These are phyloP conservation scores for Micrastur ruficollis DNA, from an alignment of 2,797 vertebrate genomes.

Conservation along the genomic window DNA sequence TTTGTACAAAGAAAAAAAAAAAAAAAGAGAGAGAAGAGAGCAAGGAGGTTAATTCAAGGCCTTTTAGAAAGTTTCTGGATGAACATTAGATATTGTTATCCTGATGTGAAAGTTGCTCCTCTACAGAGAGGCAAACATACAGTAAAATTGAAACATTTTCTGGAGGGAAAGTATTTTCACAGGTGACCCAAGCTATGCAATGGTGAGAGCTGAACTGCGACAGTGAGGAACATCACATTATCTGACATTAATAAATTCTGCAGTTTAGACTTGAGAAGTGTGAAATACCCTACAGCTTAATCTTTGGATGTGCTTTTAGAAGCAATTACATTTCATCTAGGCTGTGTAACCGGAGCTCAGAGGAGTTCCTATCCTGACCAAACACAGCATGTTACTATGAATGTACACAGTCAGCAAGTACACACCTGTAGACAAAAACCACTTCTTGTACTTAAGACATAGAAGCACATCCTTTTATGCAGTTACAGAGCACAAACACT, in stretches of 20 bases:
- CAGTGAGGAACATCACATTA: neutral
- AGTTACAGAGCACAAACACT: neutral
- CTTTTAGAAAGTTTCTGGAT: neutral
- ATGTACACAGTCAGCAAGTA: neutral
- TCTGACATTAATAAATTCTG: neutral
- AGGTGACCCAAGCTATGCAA: neutral
- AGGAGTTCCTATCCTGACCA: neutral
- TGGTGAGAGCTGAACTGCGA: neutral
- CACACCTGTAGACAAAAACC: neutral
- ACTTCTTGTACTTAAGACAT: neutral
- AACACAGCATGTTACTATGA: neutral
- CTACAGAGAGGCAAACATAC: neutral
- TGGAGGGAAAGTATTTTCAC: neutral
- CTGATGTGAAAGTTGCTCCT: neutral
- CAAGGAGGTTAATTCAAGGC: neutral
- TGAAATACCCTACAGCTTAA: neutral
- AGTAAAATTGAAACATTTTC: neutral
- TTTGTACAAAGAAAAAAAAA: neutral
- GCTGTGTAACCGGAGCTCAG: neutral
- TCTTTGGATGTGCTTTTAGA: neutral
- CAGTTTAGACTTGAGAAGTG: neutral
- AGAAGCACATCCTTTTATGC: neutral
- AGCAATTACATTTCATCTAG: neutral
- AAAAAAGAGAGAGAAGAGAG: neutral
- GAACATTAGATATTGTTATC: neutral